A percentile compares a stretch with the other conserved stretches of the same genome.
Conservation (phyloP, 2,113 vertebrate genomes). For the Lasiurus borealis region DNA sequence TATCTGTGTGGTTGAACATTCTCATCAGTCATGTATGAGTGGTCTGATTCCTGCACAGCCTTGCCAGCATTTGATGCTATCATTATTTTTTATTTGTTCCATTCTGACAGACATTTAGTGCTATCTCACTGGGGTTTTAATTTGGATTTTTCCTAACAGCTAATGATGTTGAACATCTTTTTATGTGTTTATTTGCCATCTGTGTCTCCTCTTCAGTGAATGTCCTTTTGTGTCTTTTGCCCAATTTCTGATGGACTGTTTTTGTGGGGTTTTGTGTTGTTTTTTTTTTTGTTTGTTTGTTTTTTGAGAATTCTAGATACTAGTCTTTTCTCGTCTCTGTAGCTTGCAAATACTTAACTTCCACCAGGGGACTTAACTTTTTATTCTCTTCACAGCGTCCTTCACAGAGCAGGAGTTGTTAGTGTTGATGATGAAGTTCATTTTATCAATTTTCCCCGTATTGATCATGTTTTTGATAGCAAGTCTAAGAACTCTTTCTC, state of each 20-base stretch:
- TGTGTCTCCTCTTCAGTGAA: neutral
- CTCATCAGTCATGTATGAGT: slow-evolving; percentile 9
- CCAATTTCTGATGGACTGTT: neutral
- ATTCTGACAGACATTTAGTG: slow-evolving; percentile 12
- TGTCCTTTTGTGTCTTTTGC: neutral
- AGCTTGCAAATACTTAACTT: neutral
- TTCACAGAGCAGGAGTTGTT: neutral
- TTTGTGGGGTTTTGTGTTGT: neutral
- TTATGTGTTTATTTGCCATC: slow-evolving; percentile 24
- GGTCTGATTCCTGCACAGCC: neutral
- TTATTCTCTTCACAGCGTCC: neutral
- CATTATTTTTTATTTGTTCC: slow-evolving; percentile 32
- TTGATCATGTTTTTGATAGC: neutral
- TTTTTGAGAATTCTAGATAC: slow-evolving; percentile 2
- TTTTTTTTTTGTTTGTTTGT: too few relatives aligned
- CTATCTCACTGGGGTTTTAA: slow-evolving; percentile 24
- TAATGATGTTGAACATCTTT: slow-evolving; percentile 2
- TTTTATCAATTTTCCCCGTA: neutral
- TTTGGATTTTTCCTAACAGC: slow-evolving; percentile 48
- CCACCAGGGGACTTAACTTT: neutral
- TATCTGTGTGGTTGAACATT: neutral
- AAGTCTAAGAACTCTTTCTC: neutral
- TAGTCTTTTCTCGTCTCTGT: neutral
- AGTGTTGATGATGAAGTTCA: neutral
- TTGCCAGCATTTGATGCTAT: neutral